Base-by-base conservation (phyloP, 2,888 invertebrate species). In the Himalopsyche japonica region DNA sequence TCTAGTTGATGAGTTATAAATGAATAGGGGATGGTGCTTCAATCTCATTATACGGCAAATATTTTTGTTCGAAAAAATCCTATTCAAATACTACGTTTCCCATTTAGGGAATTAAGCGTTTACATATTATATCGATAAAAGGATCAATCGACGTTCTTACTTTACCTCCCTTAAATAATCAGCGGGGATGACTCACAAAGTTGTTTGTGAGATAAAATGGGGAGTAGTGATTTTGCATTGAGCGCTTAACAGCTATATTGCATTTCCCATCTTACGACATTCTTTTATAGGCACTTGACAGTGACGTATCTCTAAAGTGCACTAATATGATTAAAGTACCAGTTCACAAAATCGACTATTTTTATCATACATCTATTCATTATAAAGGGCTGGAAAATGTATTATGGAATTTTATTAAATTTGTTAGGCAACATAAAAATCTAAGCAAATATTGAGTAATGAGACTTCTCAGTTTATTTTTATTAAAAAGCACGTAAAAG, bases 191-290 rank as follows among this genome's bases (percentile, higher is more conserved):
- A 70, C 70, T 70, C 70, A 70, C 27, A 10, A 70, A 30, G 27
- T 24, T 81, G 24, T 81, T 12, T 57, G 18, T 57, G 8, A 32
- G 20, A 84, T 82, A 70, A 78, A 82, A 78, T 34, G 82, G 80
- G 85, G 76, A 76, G 64, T 77, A 43, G 77, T 78, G 82, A 84
- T 80, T 85, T 84, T 79, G 77, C 85, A 80, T 47, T 57, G 32
- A 34, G 43, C 80, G 80, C 77, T 79, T 64, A 79, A 43, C 27
- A 70, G 47, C 30, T 82, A 79, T 82, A 82, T 82, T 70, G 79
- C 82, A 70, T 79, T 43, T 30, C 70, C 76, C 48, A 15, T 12
- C 43, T 79, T 76, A 82, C 76, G 82, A 79, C 79, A 79, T 32
- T 82, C 82, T 78, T 78, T 82, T 78, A 79, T 78, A 70, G 43